A percentile compares a stretch with the other conserved stretches of the same genome.
phyloP scores from a whole-genome alignment of 2,888 invertebrate species.

The Octonoba sinensis region DNA sequence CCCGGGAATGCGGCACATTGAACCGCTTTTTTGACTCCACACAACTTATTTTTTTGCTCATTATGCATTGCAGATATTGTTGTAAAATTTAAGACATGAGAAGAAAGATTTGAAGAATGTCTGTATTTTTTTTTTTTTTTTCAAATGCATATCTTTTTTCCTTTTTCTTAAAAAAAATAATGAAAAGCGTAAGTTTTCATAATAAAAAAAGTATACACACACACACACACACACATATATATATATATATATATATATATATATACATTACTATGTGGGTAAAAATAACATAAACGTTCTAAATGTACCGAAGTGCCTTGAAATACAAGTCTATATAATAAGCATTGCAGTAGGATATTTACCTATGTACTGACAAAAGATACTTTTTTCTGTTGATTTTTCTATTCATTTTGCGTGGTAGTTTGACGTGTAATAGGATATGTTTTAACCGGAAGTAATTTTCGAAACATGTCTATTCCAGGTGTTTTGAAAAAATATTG shows the following conservation, averaged over 20 bases:
- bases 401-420: not conserved
- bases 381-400: not conserved
- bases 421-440: not conserved
- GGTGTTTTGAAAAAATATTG: not conserved
- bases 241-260: conserved; percentile 11
- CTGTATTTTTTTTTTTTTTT: too few relatives aligned
- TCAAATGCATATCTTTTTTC: too few relatives aligned
- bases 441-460: not conserved
- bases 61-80: too few relatives aligned
- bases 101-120: too few relatives aligned
- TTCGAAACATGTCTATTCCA: conserved; percentile 1
- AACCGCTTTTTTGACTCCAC: too few relatives aligned
- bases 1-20: too few relatives aligned
- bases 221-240: not conserved
- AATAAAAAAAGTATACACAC: not conserved
- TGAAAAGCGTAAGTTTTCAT: not conserved
- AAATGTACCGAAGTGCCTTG: too few relatives aligned
- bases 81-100: too few relatives aligned
- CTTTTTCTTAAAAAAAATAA: too few relatives aligned
- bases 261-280: too few relatives aligned
- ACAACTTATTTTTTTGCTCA: too few relatives aligned
- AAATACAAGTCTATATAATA: not conserved
- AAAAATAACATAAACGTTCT: too few relatives aligned
- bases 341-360: not conserved
- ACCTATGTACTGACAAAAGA: not conserved